Evolutionary conservation across 2,888 invertebrate species (phyloP), one percentile per base, ranked within the genome.

Genomic region (Ctenicera cuprea): DNA sequence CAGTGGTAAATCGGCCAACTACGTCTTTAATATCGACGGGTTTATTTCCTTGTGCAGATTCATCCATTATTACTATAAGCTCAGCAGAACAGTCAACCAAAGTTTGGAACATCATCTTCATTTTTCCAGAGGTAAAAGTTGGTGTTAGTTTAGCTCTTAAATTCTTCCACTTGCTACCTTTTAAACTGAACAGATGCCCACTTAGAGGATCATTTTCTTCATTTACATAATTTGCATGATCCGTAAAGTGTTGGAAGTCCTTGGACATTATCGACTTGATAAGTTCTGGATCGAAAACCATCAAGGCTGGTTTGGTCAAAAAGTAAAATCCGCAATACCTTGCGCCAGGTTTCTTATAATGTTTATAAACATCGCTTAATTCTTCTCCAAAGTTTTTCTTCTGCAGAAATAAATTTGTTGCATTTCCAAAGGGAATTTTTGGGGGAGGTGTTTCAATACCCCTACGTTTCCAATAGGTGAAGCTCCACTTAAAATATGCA

Each of bases 131-230:
- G 5, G 80, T 77, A 22, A 79, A 80, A 7, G 76, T 73, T 3
- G 78, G 77, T 1, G 77, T 78, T 41, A 78, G 38, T 45, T 77
- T 76, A 9, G 68, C 76, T 8, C 93, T 87, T 26, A 92, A 82
- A 16, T 85, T 87, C 78, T 88, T 91, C 93, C 93, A 93, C 16
- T 88, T 85, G 9, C 87, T 84, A 0, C 89, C 90, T 48, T 86
- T 86, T 41, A 89, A 80, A 73, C 88, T 85, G 77, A 92, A 90
- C 0, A 92, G 81, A 80, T 90, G 89, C 0, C 86, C 89, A 0
- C 90, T 88, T 26, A 91, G 74, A 0, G 89, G 90, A 81, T 92
- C 91, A 0, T 88, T 87, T 4, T 88, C 83, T 48, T 90, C 90
- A 62, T 91, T 90, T 4, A 84, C 86, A 78, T 89, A 90, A 20